These are phyloP conservation scores for Ephestia elutella DNA, from an alignment of 1,140 invertebrate species.

Conservation along the genomic window DNA sequence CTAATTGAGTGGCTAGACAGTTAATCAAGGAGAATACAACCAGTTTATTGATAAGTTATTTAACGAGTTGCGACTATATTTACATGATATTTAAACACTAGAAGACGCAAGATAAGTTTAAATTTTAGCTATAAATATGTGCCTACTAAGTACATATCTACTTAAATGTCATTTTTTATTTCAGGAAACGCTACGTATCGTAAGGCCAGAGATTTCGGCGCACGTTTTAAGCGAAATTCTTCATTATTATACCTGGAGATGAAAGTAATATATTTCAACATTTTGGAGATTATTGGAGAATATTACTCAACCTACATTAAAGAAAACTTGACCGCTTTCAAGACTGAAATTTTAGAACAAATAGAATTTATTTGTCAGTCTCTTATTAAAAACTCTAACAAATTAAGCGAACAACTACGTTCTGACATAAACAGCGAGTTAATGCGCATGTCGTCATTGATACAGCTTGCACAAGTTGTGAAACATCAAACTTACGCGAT, in stretches of 20 bases:
- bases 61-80: too few species aligned
- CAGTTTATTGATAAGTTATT: too few species aligned
- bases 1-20: too few species aligned
- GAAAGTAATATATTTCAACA: constrained; percentile 35
- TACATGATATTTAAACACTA: too few species aligned
- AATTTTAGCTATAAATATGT: too few species aligned
- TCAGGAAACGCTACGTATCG: constrained; percentile 12
- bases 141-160: too few species aligned
- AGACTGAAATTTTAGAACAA: constrained; percentile 22
- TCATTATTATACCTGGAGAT: constrained; percentile 44
- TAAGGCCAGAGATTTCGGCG: constrained; percentile 18
- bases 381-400: constrained; percentile 31
- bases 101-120: too few species aligned
- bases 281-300: constrained; percentile 39
- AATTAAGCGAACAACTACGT: constrained; percentile 57
- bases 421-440: constrained; percentile 50
- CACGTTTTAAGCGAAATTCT: constrained; percentile 26
- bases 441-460: constrained; percentile 39
- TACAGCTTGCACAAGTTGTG: constrained; percentile 36
- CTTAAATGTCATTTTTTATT: constrained; percentile 11
- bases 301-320: constrained; percentile 20
- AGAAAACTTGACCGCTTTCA: constrained; percentile 15
- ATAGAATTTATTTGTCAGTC: constrained; percentile 35
- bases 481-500: constrained; percentile 18
- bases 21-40: too few species aligned